Conservation (phyloP, 2,888 invertebrate genomes). For the Crocallis elinguaria region DNA sequence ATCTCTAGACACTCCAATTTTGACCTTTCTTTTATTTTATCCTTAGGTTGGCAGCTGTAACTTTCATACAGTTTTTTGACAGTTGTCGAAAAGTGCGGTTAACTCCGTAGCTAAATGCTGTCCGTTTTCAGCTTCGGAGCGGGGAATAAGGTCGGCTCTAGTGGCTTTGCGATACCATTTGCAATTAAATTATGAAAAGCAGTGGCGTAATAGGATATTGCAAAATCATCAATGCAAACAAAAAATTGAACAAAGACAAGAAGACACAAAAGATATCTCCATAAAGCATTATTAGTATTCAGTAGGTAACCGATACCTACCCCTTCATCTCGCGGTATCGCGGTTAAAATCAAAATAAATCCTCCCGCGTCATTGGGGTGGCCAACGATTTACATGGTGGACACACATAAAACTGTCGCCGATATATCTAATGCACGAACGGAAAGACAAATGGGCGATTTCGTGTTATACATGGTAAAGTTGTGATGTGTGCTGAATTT, state of each 20-base stretch:
- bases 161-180: too few species aligned
- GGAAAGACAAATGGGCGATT: slow-evolving; percentile 37
- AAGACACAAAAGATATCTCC: not conserved
- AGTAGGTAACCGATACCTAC: slow-evolving; percentile 26
- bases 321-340: slow-evolving; percentile 25
- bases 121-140: too few species aligned
- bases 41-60: too few species aligned
- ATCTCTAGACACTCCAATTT: too few species aligned
- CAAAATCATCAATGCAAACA: too few species aligned
- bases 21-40: too few species aligned
- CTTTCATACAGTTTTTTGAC: too few species aligned
- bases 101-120: too few species aligned
- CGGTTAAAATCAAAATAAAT: slow-evolving; percentile 34
- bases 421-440: slow-evolving; percentile 36
- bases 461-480: slow-evolving; percentile 17
- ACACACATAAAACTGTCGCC: slow-evolving; percentile 42
- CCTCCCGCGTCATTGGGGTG: slow-evolving; percentile 27
- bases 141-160: too few species aligned
- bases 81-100: too few species aligned
- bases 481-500: not conserved
- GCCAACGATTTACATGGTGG: slow-evolving; percentile 36
- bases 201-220: too few species aligned
- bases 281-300: slow-evolving; percentile 20
- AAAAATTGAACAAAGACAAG: not conserved
- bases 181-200: too few species aligned